Evolutionary conservation across 2,113 vertebrate species (phyloP).

Genomic region (Brachypteracias leptosomus): DNA sequence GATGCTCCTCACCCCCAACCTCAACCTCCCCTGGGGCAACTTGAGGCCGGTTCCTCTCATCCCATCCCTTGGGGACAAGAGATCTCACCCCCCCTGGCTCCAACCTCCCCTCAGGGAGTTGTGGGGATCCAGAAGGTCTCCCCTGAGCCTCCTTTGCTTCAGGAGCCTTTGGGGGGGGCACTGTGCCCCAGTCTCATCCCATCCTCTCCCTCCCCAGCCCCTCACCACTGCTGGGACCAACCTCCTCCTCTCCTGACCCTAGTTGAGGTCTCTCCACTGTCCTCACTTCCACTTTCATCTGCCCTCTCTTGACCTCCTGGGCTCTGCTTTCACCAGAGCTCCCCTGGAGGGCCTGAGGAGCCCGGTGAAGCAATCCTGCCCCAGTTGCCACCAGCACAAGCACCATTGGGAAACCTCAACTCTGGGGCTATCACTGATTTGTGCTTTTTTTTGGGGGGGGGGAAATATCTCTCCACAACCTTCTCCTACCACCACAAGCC

Average conservation of each 20-base stretch:
- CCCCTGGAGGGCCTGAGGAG: rapidly evolving
- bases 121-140: too few relatives aligned
- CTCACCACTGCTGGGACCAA: not conserved
- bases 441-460: not conserved
- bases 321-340: not conserved
- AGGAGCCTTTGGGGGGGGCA: too few relatives aligned
- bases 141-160: too few relatives aligned
- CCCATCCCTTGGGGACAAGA: too few relatives aligned
- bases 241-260: not conserved
- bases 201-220: not conserved
- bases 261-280: not conserved
- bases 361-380: not conserved
- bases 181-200: too few relatives aligned
- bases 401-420: not conserved
- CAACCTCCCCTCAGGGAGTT: too few relatives aligned
- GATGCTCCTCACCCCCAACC: too few relatives aligned
- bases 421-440: not conserved
- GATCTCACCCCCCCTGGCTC: too few relatives aligned
- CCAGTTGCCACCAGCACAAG: not conserved
- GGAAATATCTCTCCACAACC: not conserved
- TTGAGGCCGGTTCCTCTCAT: too few relatives aligned
- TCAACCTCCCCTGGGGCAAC: too few relatives aligned
- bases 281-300: not conserved
- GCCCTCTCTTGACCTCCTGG: not conserved
- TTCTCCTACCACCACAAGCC: too few relatives aligned